Percentiles rank a stretch among this genome's conserved stretches.
Evolutionary conservation across 2,113 vertebrate genomes (phyloP).

Genomic region (Odocoileus hemionus): DNA sequence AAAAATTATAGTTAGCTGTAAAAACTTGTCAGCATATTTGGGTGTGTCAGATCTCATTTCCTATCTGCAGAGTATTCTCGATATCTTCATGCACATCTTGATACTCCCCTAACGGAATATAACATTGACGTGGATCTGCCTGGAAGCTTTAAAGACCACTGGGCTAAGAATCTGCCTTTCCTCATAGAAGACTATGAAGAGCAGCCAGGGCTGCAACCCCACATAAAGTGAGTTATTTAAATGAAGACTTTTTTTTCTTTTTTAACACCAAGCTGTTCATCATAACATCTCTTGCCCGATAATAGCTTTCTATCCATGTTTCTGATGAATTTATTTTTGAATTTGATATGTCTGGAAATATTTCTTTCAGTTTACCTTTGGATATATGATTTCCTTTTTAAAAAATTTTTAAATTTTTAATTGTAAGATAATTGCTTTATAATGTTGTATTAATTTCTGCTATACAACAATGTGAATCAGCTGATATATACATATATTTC

Average conservation of each 20-base stretch:
- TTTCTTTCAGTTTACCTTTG: neutral
- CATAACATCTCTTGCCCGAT: neutral
- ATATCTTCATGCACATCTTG: conserved; percentile 96
- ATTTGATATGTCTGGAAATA: neutral
- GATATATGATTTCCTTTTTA: neutral
- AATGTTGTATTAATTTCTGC: neutral
- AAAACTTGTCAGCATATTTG: neutral
- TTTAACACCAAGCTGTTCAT: neutral
- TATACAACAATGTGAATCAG: neutral
- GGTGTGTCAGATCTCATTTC: conserved; percentile 16
- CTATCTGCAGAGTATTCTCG: conserved; percentile 91
- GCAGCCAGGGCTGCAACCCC: conserved; percentile 95
- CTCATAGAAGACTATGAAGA: conserved; percentile 98
- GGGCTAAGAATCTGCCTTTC: conserved; percentile 97
- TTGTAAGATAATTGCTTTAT: neutral
- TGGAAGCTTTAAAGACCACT: conserved; percentile 97
- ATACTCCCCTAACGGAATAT: conserved; percentile 93
- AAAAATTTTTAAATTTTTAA: neutral
- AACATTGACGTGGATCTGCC: conserved; percentile 93
- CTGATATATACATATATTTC: neutral
- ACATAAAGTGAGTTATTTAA: conserved; percentile 89
- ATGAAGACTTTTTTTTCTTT: neutral
- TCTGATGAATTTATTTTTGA: neutral
- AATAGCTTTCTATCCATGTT: neutral
- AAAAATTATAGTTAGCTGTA: neutral